Evolutionary conservation across 2,113 vertebrate species (phyloP).

Genomic region (Thryonomys swinderianus): DNA sequence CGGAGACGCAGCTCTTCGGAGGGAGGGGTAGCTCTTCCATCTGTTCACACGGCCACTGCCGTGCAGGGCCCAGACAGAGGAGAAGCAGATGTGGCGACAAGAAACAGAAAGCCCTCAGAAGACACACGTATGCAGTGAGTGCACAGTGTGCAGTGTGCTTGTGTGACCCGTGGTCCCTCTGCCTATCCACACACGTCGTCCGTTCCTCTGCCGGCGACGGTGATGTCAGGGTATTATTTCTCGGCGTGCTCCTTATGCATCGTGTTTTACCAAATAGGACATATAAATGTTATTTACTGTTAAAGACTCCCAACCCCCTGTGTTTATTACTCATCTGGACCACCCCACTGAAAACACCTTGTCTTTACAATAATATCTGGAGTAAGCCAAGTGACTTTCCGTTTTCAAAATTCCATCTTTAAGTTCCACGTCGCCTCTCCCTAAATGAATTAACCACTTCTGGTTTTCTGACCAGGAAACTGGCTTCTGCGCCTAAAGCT

Average conservation of each 20-base stretch:
- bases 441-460: background rate
- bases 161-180: background rate
- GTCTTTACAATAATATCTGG: slow-evolving; percentile 11
- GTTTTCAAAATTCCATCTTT: background rate
- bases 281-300: slow-evolving; percentile 26
- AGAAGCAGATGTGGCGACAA: background rate
- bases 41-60: background rate
- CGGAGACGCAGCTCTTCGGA: background rate
- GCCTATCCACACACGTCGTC: background rate
- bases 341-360: background rate
- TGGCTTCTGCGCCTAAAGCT: background rate
- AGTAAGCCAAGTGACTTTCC: background rate
- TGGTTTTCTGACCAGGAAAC: background rate
- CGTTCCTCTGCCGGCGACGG: background rate
- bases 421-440: background rate
- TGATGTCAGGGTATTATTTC: slow-evolving; percentile 2
- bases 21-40: background rate
- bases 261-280: background rate
- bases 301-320: background rate
- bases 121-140: fast-evolving
- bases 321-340: background rate
- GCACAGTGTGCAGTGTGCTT: background rate
- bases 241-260: background rate
- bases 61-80: background rate
- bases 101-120: background rate